Evolutionary conservation across 2,888 invertebrate species (phyloP).

Genomic region (Pachydiplax longipennis): DNA sequence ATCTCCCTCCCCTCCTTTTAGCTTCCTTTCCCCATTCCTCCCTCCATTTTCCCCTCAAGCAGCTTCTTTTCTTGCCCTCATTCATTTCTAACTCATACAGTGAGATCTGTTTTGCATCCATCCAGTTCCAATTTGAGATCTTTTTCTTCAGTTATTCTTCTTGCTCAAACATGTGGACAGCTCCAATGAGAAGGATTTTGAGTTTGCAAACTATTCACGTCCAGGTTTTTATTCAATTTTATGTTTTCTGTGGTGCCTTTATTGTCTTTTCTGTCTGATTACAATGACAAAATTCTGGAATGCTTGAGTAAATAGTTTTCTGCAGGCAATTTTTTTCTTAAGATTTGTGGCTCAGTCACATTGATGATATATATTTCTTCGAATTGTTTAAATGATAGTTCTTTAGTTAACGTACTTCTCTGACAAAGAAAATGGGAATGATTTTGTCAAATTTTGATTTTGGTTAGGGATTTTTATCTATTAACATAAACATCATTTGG

Average conservation of each 20-base stretch:
- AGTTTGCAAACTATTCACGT: slow-evolving; percentile 19
- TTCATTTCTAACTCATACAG: background rate
- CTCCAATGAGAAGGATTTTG: slow-evolving; percentile 20
- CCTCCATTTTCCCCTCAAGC: background rate
- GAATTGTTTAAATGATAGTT: too few relatives aligned
- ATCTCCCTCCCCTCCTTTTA: background rate
- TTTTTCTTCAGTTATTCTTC: background rate
- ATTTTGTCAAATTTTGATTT: too few relatives aligned
- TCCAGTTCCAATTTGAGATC: background rate
- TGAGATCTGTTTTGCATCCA: background rate
- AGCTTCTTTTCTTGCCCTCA: background rate
- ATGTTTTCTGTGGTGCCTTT: background rate
- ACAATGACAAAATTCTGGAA: too few relatives aligned
- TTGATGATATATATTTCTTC: too few relatives aligned
- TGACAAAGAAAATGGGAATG: too few relatives aligned
- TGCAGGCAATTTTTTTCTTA: too few relatives aligned
- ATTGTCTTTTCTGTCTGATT: background rate
- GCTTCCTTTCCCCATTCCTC: background rate
- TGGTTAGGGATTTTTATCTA: too few relatives aligned
- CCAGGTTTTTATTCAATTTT: slow-evolving; percentile 17
- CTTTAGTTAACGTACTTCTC: too few relatives aligned
- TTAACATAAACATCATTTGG: too few relatives aligned
- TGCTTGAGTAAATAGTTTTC: too few relatives aligned
- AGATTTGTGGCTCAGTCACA: too few relatives aligned
- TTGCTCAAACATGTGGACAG: background rate